These are phyloP conservation scores for Microcaecilia unicolor DNA, from an alignment of 2,797 vertebrate genomes.

Conservation along the genomic window DNA sequence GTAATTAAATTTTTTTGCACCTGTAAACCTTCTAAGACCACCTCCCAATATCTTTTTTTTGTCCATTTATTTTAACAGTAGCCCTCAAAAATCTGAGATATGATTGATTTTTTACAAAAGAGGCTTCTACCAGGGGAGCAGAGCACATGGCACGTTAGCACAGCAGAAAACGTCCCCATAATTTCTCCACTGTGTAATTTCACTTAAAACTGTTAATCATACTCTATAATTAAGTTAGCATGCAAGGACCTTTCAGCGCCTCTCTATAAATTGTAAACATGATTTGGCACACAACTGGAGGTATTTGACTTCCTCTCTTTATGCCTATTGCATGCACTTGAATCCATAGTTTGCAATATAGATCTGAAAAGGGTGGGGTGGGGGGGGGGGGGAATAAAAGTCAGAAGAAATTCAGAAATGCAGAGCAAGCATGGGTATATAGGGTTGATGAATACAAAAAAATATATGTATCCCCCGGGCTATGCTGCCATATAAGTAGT, in stretches of 20 bases:
- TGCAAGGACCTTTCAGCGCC: conserved; percentile 39
- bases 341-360: conserved; percentile 18
- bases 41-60: too few relatives aligned
- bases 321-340: conserved; percentile 17
- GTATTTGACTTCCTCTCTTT: conserved; percentile 15
- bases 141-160: conserved; percentile 8
- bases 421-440: conserved; percentile 51
- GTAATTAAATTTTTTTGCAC: too few relatives aligned
- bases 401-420: conserved; percentile 47
- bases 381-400: too few relatives aligned
- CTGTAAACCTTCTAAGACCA: too few relatives aligned
- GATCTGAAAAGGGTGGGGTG: too few relatives aligned
- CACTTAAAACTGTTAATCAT: conserved; percentile 54
- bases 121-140: conserved; percentile 2
- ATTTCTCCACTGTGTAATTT: conserved; percentile 41
- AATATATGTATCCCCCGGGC: too few relatives aligned
- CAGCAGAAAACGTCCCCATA: conserved; percentile 15
- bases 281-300: conserved; percentile 5
- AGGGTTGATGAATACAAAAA: conserved; percentile 65
- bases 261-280: conserved; percentile 35
- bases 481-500: conserved; percentile 90
- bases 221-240: conserved; percentile 59
- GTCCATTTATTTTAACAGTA: too few relatives aligned
- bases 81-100: not conserved
- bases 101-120: conserved; percentile 4